Evolutionary conservation across 2,113 vertebrate genomes (phyloP).

Genomic region (Epinephelus cyanopodus): DNA sequence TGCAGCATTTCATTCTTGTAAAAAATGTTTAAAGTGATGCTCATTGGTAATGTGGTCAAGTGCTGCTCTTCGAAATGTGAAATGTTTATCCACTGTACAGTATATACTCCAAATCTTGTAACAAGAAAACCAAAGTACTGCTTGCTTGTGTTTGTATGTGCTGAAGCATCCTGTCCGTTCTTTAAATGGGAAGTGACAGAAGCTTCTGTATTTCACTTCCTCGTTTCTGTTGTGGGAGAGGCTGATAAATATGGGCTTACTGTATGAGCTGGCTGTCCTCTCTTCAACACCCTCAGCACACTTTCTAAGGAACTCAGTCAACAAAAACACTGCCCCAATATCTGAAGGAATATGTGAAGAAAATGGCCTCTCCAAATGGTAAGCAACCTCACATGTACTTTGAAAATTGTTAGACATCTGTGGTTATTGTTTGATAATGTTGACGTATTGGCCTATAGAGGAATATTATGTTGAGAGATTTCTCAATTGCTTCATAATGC

Average conservation of each 20-base stretch:
- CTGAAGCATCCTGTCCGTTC: background rate
- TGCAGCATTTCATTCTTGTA: background rate
- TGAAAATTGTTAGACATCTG: background rate
- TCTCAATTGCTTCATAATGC: background rate
- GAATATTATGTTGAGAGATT: background rate
- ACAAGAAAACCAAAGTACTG: background rate
- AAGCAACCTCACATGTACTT: background rate
- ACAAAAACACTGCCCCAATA: background rate
- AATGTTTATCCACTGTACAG: too few relatives aligned
- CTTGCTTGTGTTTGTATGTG: background rate
- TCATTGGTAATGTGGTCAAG: background rate
- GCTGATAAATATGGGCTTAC: background rate
- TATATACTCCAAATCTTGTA: background rate
- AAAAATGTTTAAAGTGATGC: background rate
- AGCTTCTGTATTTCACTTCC: background rate
- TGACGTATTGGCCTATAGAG: background rate
- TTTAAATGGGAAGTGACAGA: background rate
- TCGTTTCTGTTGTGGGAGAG: background rate
- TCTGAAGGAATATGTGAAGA: background rate
- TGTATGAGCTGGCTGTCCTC: too few relatives aligned
- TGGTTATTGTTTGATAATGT: background rate
- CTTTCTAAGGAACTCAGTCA: too few relatives aligned
- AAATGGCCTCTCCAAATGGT: background rate
- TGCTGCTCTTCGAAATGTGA: background rate
- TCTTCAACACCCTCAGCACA: background rate